phyloP scores from a whole-genome alignment of 1,140 invertebrate genomes.

The Heliconius eleuchia region DNA sequence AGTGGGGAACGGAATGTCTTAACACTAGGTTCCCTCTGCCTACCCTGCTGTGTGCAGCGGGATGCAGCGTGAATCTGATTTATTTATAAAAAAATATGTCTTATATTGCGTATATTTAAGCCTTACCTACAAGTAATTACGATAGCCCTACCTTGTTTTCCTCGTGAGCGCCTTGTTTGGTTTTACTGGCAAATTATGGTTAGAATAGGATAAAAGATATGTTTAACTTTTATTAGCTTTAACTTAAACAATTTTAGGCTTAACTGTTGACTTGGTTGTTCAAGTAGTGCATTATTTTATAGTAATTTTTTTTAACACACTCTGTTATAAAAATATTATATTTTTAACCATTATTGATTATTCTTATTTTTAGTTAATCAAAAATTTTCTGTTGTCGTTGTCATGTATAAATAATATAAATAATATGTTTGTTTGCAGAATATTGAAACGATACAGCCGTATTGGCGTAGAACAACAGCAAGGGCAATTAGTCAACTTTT shows the following conservation, averaged over 20 bases:
- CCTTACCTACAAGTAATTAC: neutral
- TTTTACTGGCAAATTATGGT: neutral
- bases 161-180: neutral
- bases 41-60: too few relatives aligned
- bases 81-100: too few relatives aligned
- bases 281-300: too few relatives aligned
- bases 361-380: too few relatives aligned
- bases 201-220: neutral
- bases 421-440: conserved; percentile 53
- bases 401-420: neutral
- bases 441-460: conserved; percentile 86
- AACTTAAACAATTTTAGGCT: too few relatives aligned
- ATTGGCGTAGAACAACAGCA: conserved; percentile 78
- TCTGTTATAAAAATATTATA: neutral
- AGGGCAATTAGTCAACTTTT: conserved; percentile 85
- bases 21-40: too few relatives aligned
- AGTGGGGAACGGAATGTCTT: too few relatives aligned
- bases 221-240: neutral
- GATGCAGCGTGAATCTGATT: too few relatives aligned
- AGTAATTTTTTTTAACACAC: neutral
- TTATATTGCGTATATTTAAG: neutral
- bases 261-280: too few relatives aligned
- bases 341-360: neutral
- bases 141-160: neutral
- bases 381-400: neutral